phyloP scores from a whole-genome alignment of 2,888 invertebrate species.

The Herminia tarsipennalis region DNA sequence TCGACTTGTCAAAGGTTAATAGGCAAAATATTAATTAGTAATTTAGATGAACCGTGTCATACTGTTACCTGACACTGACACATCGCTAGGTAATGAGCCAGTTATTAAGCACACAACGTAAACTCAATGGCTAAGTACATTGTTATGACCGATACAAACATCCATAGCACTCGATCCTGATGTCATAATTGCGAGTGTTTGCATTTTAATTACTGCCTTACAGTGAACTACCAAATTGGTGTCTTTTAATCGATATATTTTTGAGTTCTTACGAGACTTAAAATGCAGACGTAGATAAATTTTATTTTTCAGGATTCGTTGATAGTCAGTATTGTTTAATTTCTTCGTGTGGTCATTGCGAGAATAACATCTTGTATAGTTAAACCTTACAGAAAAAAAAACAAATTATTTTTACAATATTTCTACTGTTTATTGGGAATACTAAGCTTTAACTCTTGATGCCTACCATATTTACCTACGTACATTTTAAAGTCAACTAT shows the following conservation, averaged over 20 bases:
- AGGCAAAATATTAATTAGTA: slow-evolving; percentile 27
- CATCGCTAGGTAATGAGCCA: slow-evolving; percentile 53
- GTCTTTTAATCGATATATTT: neutral
- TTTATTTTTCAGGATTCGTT: too few species aligned
- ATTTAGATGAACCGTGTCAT: slow-evolving; percentile 23
- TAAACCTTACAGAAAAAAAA: too few species aligned
- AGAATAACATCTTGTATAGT: too few species aligned
- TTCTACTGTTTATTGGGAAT: too few species aligned
- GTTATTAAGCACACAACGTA: slow-evolving; percentile 66
- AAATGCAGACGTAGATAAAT: too few species aligned
- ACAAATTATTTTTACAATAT: too few species aligned
- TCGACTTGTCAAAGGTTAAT: slow-evolving; percentile 9
- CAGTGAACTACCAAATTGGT: slow-evolving; percentile 18
- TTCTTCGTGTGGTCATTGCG: too few species aligned
- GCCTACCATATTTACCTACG: too few species aligned
- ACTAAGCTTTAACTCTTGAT: too few species aligned
- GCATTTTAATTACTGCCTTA: slow-evolving; percentile 54
- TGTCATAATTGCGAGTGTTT: slow-evolving; percentile 62
- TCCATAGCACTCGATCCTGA: slow-evolving; percentile 50
- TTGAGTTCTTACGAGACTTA: too few species aligned
- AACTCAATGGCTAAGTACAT: slow-evolving; percentile 57
- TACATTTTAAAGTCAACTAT: too few species aligned
- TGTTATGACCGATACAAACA: slow-evolving; percentile 56
- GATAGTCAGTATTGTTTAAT: too few species aligned
- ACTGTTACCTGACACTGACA: slow-evolving; percentile 45